These are phyloP conservation scores for Neotoma lepida DNA, from an alignment of 2,113 vertebrate genomes.

Conservation along the genomic window DNA sequence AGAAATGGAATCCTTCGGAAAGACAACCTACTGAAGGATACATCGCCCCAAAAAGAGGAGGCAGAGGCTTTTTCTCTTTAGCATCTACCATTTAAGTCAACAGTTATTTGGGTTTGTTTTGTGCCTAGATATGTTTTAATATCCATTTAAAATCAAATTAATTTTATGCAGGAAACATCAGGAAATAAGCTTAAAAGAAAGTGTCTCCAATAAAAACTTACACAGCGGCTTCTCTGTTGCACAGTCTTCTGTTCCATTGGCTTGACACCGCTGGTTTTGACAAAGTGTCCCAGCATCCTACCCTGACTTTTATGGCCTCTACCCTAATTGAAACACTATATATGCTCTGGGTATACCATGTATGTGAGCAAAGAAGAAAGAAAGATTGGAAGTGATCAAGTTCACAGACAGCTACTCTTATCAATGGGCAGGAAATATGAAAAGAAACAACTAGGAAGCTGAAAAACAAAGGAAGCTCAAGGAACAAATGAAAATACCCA, in stretches of 20 bases:
- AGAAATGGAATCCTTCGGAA: slow-evolving; percentile 76
- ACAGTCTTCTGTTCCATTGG: background rate
- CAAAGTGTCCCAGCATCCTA: background rate
- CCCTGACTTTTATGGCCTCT: slow-evolving; percentile 3
- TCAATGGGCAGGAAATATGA: slow-evolving; percentile 22
- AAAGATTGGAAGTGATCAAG: background rate
- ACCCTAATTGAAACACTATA: slow-evolving; percentile 43
- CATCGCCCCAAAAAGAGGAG: slow-evolving; percentile 55
- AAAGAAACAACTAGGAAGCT: slow-evolving; percentile 15
- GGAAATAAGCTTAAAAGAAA: slow-evolving; percentile 69
- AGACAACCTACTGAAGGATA: slow-evolving; percentile 62
- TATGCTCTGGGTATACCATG: background rate
- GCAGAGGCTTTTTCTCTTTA: slow-evolving; percentile 66
- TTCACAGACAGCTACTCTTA: slow-evolving; percentile 45
- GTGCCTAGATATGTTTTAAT: slow-evolving; percentile 13
- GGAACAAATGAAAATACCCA: background rate
- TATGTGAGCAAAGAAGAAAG: background rate
- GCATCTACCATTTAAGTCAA: slow-evolving; percentile 24
- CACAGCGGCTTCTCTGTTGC: slow-evolving; percentile 35
- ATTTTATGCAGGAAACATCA: slow-evolving; percentile 74
- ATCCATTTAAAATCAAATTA: slow-evolving; percentile 73
- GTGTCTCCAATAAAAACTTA: slow-evolving; percentile 52
- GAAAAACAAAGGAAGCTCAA: slow-evolving; percentile 32
- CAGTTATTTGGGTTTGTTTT: slow-evolving; percentile 39
- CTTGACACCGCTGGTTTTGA: background rate